A percentile compares a stretch with the other conserved stretches of the same genome.
These are phyloP conservation scores for Sciurus carolinensis DNA, from an alignment of 2,797 vertebrate genomes.

Conservation along the genomic window DNA sequence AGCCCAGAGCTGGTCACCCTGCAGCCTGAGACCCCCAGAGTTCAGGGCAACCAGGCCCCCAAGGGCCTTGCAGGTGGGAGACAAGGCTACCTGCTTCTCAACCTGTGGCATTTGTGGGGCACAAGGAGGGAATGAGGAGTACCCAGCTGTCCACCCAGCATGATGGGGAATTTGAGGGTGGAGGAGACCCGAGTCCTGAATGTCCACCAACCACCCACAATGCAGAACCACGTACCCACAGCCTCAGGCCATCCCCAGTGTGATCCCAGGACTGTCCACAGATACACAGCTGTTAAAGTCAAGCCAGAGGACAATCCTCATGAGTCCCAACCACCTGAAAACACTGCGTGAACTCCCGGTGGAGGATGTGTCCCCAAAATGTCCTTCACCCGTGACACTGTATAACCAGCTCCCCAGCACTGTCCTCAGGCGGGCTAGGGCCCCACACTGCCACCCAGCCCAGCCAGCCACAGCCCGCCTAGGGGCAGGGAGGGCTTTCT, in stretches of 20 bases:
- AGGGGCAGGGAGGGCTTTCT: no score
- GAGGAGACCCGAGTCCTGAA: no score
- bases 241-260: no score
- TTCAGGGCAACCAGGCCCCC: no score
- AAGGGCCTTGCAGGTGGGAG: no score
- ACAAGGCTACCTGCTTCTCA: background rate
- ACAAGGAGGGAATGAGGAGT: no score
- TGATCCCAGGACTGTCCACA: background rate
- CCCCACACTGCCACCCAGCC: no score
- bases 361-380: no score
- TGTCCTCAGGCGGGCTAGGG: background rate
- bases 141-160: no score
- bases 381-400: background rate
- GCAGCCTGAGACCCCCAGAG: no score
- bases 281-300: background rate
- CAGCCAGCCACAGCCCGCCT: background rate
- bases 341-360: no score
- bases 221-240: background rate
- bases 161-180: no score
- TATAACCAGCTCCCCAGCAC: background rate
- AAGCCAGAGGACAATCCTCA: background rate
- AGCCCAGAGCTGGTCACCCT: background rate
- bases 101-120: background rate
- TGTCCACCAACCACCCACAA: background rate
- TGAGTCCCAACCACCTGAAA: background rate